Percentiles rank a stretch among this genome's conserved stretches.
phyloP scores from a whole-genome alignment of 2,888 invertebrate species.

The Cryptocheilus praepositus region DNA sequence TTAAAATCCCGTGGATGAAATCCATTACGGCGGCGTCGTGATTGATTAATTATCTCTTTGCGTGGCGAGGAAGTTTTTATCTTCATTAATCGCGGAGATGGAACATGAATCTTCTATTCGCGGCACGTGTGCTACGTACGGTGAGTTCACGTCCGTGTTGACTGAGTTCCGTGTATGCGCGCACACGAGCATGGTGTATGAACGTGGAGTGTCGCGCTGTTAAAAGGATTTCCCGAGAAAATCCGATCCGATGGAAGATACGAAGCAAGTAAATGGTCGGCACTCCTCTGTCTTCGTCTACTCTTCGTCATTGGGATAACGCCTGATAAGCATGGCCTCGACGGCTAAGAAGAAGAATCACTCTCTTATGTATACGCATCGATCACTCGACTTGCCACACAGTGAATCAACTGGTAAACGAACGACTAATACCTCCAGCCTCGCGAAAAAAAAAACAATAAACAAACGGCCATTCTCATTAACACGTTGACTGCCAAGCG shows the following conservation, averaged over 20 bases:
- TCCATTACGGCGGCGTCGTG: too few species aligned
- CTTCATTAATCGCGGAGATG: too few species aligned
- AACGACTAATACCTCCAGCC: neutral
- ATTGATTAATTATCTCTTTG: too few species aligned
- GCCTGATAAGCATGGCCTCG: constrained; percentile 21
- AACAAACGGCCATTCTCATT: too few species aligned
- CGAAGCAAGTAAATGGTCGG: constrained; percentile 1
- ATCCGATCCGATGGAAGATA: neutral
- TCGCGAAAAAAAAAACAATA: too few species aligned
- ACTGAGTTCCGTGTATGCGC: too few species aligned
- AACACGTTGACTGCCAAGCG: too few species aligned
- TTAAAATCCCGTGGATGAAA: too few species aligned
- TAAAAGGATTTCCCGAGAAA: constrained; percentile 7
- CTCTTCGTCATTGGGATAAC: constrained; percentile 28
- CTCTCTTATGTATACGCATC: constrained; percentile 34
- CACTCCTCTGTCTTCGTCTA: constrained; percentile 10
- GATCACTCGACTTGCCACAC: constrained; percentile 27
- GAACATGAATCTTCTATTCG: too few species aligned
- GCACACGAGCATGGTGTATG: neutral
- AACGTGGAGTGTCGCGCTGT: constrained; percentile 1
- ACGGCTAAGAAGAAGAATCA: constrained; percentile 33
- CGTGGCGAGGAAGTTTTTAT: too few species aligned
- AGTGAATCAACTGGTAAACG: neutral
- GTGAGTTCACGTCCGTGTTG: too few species aligned
- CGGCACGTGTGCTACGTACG: too few species aligned